These are phyloP conservation scores for Dioctria linearis DNA, from an alignment of 2,888 invertebrate species.

Conservation along the genomic window DNA sequence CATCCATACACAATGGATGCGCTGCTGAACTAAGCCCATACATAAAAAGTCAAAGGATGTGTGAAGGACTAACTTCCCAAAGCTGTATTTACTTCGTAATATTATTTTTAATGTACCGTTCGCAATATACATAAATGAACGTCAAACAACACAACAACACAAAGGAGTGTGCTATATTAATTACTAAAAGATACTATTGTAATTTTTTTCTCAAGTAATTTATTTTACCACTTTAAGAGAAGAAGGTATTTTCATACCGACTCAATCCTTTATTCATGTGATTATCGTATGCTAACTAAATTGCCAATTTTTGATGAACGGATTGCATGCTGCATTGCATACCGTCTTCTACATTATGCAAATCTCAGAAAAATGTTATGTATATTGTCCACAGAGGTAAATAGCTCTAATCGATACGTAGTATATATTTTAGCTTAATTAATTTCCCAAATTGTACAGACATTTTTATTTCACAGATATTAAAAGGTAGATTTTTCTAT, in stretches of 20 bases:
- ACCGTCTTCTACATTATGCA: constrained; percentile 24
- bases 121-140: neutral
- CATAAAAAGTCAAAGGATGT: constrained; percentile 1
- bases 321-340: neutral
- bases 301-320: constrained; percentile 34
- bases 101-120: neutral
- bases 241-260: neutral
- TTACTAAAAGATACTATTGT: constrained; percentile 16
- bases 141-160: neutral
- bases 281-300: constrained; percentile 25
- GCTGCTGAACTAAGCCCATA: constrained; percentile 73
- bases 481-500: neutral
- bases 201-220: constrained; percentile 8
- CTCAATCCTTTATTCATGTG: constrained; percentile 35
- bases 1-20: constrained; percentile 79
- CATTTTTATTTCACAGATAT: constrained; percentile 10
- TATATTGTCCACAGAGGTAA: constrained; percentile 32
- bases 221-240: constrained; percentile 1
- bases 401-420: constrained; percentile 15
- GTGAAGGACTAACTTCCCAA: constrained; percentile 25
- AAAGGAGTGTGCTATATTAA: constrained; percentile 15
- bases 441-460: constrained; percentile 40
- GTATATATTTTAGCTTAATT: constrained; percentile 17
- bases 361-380: constrained; percentile 32
- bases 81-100: constrained; percentile 13